These are phyloP conservation scores for Ecdyonurus torrentis DNA, from an alignment of 2,888 invertebrate species.

Conservation along the genomic window DNA sequence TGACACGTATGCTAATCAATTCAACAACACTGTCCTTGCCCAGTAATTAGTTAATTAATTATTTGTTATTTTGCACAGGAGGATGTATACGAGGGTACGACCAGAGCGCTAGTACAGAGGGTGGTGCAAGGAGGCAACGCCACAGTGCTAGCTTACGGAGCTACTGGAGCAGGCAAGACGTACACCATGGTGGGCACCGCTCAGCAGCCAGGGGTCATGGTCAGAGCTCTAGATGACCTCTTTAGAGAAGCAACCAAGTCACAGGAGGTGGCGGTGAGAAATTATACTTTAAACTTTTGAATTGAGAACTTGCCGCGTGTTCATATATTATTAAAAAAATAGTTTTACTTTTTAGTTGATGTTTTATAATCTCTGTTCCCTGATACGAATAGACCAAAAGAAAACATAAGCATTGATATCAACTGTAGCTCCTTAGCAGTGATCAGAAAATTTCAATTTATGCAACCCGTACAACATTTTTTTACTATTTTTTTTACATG, in stretches of 20 bases:
- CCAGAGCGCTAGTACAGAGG: constrained; percentile 68
- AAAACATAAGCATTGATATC: too few species aligned
- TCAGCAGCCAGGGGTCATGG: constrained; percentile 68
- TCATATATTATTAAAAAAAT: not conserved
- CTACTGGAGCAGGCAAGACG: constrained; percentile 84
- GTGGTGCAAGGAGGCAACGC: constrained; percentile 81
- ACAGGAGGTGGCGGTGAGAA: constrained; percentile 23
- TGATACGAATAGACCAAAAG: too few species aligned
- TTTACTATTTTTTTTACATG: too few species aligned
- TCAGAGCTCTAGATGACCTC: constrained; percentile 65
- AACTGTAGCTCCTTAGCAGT: too few species aligned
- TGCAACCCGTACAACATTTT: too few species aligned
- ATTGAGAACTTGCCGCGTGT: not conserved
- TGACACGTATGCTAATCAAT: too few species aligned
- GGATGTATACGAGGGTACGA: constrained; percentile 73
- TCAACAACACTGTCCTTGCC: too few species aligned
- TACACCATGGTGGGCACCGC: constrained; percentile 68
- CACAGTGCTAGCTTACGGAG: constrained; percentile 91
- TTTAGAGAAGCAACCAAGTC: constrained; percentile 46
- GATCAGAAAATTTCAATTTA: too few species aligned
- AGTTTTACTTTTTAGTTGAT: not conserved
- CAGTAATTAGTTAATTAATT: too few species aligned
- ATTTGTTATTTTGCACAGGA: too few species aligned
- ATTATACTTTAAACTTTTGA: too few species aligned
- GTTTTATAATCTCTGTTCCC: too few species aligned